These are phyloP conservation scores for Matsumurasca onukii DNA, from an alignment of 1,140 invertebrate genomes.

Conservation along the genomic window DNA sequence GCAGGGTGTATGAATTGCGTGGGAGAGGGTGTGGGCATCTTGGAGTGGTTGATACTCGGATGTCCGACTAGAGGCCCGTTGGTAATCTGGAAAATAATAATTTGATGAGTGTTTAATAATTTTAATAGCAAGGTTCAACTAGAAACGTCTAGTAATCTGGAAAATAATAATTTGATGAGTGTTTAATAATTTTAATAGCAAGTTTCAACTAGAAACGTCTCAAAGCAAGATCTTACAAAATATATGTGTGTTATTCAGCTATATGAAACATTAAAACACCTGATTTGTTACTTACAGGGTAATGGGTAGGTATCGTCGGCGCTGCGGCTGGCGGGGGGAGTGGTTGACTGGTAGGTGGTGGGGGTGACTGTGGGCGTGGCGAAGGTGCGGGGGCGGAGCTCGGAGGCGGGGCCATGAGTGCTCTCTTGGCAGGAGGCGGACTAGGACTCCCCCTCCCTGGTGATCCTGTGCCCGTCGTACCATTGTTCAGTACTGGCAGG, in stretches of 20 bases:
- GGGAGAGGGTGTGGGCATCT: slow-evolving; percentile 8
- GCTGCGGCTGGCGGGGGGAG: slow-evolving; percentile 22
- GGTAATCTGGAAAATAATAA: slow-evolving; percentile 22
- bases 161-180: no score
- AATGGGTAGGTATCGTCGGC: slow-evolving; percentile 30
- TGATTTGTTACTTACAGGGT: slow-evolving; percentile 26
- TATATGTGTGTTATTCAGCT: no score
- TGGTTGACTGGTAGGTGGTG: slow-evolving; percentile 4
- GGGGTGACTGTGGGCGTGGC: not conserved
- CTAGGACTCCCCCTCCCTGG: slow-evolving; percentile 18
- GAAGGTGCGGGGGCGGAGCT: slow-evolving; percentile 6
- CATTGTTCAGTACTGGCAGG: not conserved
- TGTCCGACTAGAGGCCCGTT: slow-evolving; percentile 18
- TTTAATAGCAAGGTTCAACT: no score
- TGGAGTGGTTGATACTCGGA: slow-evolving; percentile 28
- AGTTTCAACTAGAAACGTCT: no score
- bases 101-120: no score
- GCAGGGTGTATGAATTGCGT: not conserved
- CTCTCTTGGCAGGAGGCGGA: slow-evolving; percentile 10
- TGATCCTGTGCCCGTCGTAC: slow-evolving; percentile 25
- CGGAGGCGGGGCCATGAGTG: slow-evolving; percentile 17
- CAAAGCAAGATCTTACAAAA: no score
- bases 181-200: no score
- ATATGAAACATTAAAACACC: no score
- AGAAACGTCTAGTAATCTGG: no score